phyloP scores from a whole-genome alignment of 2,797 vertebrate genomes.

The Sphenodon punctatus region DNA sequence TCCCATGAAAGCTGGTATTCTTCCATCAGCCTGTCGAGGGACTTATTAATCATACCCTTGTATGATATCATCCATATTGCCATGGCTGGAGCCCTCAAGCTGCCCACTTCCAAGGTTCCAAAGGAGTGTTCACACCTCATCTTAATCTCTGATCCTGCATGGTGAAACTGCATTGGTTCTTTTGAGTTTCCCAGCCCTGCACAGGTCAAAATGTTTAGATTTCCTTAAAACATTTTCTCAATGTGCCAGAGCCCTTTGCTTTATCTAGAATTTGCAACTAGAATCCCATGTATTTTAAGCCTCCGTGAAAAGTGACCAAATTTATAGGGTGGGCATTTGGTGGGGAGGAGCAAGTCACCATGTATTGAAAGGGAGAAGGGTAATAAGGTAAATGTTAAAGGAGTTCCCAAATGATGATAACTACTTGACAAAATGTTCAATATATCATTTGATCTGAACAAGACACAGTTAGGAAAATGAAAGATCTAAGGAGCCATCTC shows the following conservation, averaged over 20 bases:
- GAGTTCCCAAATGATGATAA: background rate
- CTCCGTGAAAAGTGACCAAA: background rate
- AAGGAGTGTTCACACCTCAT: fast-evolving
- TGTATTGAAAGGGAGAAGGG: background rate
- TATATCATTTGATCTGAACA: background rate
- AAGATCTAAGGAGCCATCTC: background rate
- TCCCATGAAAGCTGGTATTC: background rate
- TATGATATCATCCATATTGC: background rate
- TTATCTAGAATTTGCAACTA: background rate
- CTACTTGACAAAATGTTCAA: background rate
- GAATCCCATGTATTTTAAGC: background rate
- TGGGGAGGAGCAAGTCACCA: background rate
- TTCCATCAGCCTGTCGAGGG: background rate
- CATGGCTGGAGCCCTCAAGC: background rate
- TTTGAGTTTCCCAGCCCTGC: background rate
- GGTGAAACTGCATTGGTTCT: background rate
- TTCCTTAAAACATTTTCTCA: background rate
- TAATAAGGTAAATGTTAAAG: background rate
- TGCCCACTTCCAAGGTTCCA: background rate
- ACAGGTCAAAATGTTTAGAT: background rate
- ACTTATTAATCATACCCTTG: background rate
- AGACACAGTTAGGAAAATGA: background rate
- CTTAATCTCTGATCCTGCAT: background rate
- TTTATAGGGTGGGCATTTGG: background rate
- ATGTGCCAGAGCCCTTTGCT: background rate